Percentiles rank a stretch among this genome's conserved stretches.
These are phyloP conservation scores for Urocolius indicus DNA, from an alignment of 2,113 vertebrate genomes.

Conservation along the genomic window DNA sequence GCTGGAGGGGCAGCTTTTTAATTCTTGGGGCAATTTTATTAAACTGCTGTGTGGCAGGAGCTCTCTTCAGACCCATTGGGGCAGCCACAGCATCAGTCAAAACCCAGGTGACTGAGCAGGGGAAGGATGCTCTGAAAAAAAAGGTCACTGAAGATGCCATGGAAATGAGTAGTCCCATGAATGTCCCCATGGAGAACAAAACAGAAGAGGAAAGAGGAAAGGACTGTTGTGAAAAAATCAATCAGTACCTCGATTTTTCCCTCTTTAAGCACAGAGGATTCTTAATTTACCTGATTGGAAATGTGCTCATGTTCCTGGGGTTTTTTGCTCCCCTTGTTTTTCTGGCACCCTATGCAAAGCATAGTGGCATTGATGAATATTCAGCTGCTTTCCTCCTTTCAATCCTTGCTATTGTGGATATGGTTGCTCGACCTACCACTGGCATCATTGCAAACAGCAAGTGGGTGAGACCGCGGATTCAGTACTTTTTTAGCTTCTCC, in stretches of 20 bases:
- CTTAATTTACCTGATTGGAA: constrained; percentile 84
- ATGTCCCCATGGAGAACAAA: not conserved
- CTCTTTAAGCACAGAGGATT: constrained; percentile 86
- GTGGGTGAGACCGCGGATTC: constrained; percentile 80
- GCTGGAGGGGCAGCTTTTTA: constrained; percentile 86
- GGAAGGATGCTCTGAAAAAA: not conserved
- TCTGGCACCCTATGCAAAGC: constrained; percentile 81
- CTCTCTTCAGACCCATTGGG: constrained; percentile 82
- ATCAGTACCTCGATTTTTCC: constrained; percentile 78
- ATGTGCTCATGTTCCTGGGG: constrained; percentile 82
- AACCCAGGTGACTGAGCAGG: not conserved
- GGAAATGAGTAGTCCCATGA: not conserved
- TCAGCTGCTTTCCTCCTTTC: constrained; percentile 83
- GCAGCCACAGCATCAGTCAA: not conserved
- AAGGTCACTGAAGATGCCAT: not conserved
- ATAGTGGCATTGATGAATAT: constrained; percentile 78
- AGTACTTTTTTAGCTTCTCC: constrained; percentile 83
- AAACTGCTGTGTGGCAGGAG: constrained; percentile 85
- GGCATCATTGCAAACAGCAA: constrained; percentile 82
- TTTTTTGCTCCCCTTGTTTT: constrained; percentile 86
- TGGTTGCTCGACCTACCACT: constrained; percentile 78
- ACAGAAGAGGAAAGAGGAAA: not conserved
- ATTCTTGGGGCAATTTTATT: constrained; percentile 84
- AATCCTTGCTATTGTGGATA: constrained; percentile 81
- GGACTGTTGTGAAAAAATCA: constrained; percentile 65